Percentiles rank a stretch among this genome's conserved stretches.
Evolutionary conservation across 2,888 invertebrate genomes (phyloP).

Genomic region (Netelia virgata): DNA sequence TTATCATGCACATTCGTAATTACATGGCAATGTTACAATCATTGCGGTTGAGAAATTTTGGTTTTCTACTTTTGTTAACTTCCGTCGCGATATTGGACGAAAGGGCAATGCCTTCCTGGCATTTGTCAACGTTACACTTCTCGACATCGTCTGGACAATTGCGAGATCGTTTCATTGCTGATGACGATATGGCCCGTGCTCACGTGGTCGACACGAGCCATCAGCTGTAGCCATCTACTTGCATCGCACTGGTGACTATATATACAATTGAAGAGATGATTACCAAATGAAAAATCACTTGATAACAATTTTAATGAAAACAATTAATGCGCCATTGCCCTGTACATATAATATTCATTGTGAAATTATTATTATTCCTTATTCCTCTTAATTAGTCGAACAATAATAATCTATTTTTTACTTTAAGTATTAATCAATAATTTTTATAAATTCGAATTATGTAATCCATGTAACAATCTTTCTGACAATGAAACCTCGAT

Average conservation of each 20-base stretch:
- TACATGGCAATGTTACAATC: background rate
- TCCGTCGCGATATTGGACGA: constrained; percentile 18
- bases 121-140: constrained; percentile 26
- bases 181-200: constrained; percentile 25
- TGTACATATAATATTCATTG: background rate
- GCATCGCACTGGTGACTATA: background rate
- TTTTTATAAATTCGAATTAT: too few species aligned
- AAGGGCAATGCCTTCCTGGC: constrained; percentile 38
- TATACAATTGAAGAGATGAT: background rate
- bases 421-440: too few species aligned
- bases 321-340: background rate
- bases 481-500: too few species aligned
- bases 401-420: too few species aligned
- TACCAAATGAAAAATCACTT: background rate
- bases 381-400: background rate
- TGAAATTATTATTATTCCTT: background rate
- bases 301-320: background rate
- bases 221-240: constrained; percentile 21
- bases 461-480: too few species aligned
- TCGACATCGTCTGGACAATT: constrained; percentile 43
- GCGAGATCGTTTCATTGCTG: constrained; percentile 52
- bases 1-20: too few species aligned
- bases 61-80: constrained; percentile 1
- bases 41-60: background rate
- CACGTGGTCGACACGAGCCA: constrained; percentile 50